These are phyloP conservation scores for Mastigias papua DNA, from an alignment of 30 jellyfish, hydroid and myxozoan genomes.

Conservation along the genomic window DNA sequence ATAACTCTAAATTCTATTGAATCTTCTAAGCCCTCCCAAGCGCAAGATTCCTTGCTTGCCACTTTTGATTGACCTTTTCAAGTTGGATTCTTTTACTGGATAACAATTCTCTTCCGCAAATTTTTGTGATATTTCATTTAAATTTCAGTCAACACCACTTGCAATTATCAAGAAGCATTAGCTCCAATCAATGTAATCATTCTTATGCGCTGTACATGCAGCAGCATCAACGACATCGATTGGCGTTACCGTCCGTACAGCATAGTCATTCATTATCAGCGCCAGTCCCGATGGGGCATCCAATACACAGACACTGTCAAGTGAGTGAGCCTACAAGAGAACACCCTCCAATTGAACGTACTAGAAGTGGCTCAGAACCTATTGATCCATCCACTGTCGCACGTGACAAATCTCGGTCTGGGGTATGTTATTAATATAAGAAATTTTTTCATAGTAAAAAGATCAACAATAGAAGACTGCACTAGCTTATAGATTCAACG, in stretches of 20 bases:
- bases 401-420: conserved; percentile 25
- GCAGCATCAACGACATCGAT: conserved; percentile 13
- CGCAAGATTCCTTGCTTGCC: no score
- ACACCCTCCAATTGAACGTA: conserved; percentile 21
- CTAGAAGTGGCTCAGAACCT: conserved; percentile 64
- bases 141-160: conserved; percentile 9
- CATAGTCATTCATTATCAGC: conserved; percentile 67
- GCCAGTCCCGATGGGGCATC: conserved; percentile 23
- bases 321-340: not conserved
- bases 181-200: conserved; percentile 3
- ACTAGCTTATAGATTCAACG: no score
- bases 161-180: conserved; percentile 21
- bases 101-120: not conserved
- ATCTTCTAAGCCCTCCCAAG: no score
- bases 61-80: no score
- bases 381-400: conserved; percentile 49
- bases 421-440: conserved; percentile 43
- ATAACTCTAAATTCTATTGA: no score
- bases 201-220: conserved; percentile 1
- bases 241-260: conserved; percentile 9
- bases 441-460: no score
- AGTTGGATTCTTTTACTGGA: no score
- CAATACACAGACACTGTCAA: conserved; percentile 8
- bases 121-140: not conserved
- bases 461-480: no score